Evolutionary conservation across 2,797 vertebrate species (phyloP).

Genomic region (Glossophaga mutica): DNA sequence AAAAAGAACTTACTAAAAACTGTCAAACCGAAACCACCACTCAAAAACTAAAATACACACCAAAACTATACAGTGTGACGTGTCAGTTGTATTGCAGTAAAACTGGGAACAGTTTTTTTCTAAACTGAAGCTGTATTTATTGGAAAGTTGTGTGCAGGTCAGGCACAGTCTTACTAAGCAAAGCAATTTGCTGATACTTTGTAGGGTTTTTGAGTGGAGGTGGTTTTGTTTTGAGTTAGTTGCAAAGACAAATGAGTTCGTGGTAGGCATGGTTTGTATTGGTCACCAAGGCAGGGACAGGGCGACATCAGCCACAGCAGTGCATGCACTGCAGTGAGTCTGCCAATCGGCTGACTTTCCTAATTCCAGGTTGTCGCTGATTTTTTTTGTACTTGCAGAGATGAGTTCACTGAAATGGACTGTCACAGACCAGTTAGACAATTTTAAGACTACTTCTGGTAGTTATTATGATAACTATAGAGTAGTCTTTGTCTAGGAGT

Average conservation of each 20-base stretch:
- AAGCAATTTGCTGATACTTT: background rate
- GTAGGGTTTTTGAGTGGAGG: background rate
- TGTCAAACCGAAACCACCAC: background rate
- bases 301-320: background rate
- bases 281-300: background rate
- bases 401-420: background rate
- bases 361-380: background rate
- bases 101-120: background rate
- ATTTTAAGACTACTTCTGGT: background rate
- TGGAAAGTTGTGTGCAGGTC: background rate
- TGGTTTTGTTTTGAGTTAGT: background rate
- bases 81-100: background rate
- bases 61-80: background rate
- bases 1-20: background rate
- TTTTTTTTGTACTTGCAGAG: background rate
- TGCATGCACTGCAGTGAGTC: background rate
- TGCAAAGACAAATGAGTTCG: background rate
- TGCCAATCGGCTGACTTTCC: background rate
- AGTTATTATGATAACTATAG: background rate
- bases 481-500: background rate
- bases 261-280: background rate
- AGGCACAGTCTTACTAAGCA: background rate
- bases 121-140: background rate
- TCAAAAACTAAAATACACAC: background rate
- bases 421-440: background rate